Base-by-base conservation (phyloP, 2,888 invertebrate species). In the Troides oblongomaculatus region DNA sequence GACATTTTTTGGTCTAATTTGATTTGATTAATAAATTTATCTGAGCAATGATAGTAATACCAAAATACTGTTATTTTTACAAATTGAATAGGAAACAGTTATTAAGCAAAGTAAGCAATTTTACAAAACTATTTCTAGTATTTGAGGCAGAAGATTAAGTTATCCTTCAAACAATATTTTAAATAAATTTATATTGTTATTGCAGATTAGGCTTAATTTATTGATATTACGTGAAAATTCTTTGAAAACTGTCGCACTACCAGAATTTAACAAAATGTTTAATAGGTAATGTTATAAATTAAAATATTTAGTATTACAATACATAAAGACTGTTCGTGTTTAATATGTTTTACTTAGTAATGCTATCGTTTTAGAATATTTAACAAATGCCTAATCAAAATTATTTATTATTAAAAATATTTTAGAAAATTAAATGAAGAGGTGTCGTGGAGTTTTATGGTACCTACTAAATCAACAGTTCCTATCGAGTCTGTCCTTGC, bases 401-500 rank as follows among this genome's bases (percentile, higher is more conserved):
- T 25, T 18, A 0, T 25, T n/a, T 12, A 7, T 10, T 53, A 18
- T 23, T 1, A 18, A 18, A 50, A 58, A 58, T 0, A 46, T 68
- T 60, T 23, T 18, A 68, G 68, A 5, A 60, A 68, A 10, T 39
- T 56, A 1, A 64, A 61, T 17, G 39, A 69, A 12, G 59, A 43
- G n/a, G 43, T 61, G 18, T 56, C 64, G 25, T 53, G 56, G 14
- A 61, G 61, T 43, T 69, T 69, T 56, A n/a, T 56, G 12, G 30
- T 30, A 21, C 53, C 60, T 2, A 5, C 5, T 30, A 21, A 36
- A 30, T 2, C 23, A 1, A 7, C 25, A 14, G 10, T 60, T 43
- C 25, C 30, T 59, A 2, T 2, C 17, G 64, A 69, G 39, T 43
- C 64, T 10, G 12, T 64, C 7, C 56, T 69, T 64, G 69, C 64